These are phyloP conservation scores for Saguinus imperator DNA, from an alignment of 2,113 vertebrate species.

Conservation along the genomic window DNA sequence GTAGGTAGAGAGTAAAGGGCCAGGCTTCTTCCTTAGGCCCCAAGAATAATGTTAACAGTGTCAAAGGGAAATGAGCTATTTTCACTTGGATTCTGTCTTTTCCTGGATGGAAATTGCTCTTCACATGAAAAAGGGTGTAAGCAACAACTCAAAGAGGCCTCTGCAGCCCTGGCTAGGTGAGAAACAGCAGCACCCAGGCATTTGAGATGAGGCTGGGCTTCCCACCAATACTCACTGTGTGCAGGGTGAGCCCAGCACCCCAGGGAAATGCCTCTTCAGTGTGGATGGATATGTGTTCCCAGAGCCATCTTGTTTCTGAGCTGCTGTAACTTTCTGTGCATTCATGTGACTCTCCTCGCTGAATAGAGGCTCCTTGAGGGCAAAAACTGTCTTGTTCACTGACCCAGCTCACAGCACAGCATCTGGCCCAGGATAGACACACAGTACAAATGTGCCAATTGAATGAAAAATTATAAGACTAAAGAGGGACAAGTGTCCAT, in stretches of 20 bases:
- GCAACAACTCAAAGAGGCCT: not conserved
- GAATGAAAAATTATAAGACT: not conserved
- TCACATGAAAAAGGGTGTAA: not conserved
- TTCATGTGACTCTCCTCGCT: not conserved
- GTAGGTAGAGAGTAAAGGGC: not conserved
- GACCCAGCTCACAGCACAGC: not conserved
- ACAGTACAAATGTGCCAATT: not conserved
- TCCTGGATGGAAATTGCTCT: not conserved
- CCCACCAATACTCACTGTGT: not conserved
- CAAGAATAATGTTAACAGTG: not conserved
- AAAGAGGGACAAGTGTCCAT: not conserved
- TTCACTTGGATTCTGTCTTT: not conserved
- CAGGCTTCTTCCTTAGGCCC: not conserved
- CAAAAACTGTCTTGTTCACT: not conserved
- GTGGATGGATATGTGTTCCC: not conserved
- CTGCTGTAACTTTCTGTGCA: not conserved
- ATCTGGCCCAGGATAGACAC: not conserved
- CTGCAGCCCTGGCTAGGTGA: not conserved
- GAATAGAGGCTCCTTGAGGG: not conserved
- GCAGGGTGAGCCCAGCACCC: not conserved
- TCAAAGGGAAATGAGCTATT: not conserved
- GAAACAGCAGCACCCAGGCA: not conserved
- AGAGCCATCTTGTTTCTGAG: not conserved
- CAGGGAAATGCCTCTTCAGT: not conserved
- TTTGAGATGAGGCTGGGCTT: not conserved